Evolutionary conservation across 2,797 vertebrate genomes (phyloP).

Genomic region (Chrysocyon brachyurus): DNA sequence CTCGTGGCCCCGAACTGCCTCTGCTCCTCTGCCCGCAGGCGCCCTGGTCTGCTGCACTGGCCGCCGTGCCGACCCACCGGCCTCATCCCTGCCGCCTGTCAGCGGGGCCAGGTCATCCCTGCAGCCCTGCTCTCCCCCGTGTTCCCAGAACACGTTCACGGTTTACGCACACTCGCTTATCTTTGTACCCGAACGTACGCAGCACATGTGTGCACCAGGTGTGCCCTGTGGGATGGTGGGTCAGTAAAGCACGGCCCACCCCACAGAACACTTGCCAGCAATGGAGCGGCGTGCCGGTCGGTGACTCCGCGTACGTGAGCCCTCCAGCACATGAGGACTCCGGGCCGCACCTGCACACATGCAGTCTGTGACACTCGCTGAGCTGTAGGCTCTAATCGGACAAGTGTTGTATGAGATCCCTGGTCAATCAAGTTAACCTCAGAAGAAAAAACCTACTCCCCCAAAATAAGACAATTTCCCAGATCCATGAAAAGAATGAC

Average conservation of each 20-base stretch:
- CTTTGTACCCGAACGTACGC: too few species aligned
- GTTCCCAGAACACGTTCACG: too few species aligned
- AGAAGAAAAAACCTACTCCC: neutral
- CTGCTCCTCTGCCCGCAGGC: neutral
- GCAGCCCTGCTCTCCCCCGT: neutral
- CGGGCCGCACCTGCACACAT: too few species aligned
- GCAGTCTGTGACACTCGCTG: fast-evolving
- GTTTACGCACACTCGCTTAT: too few species aligned
- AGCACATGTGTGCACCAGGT: too few species aligned
- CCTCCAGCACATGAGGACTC: too few species aligned
- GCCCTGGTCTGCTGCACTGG: neutral
- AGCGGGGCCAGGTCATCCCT: neutral
- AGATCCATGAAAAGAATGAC: neutral
- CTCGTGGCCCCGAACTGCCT: neutral
- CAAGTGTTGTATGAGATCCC: fast-evolving
- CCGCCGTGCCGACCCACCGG: fast-evolving
- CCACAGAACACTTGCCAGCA: too few species aligned
- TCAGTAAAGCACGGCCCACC: too few species aligned
- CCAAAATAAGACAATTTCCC: neutral
- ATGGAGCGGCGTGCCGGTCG: too few species aligned
- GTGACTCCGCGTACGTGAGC: too few species aligned
- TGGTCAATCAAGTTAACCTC: neutral
- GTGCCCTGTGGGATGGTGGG: too few species aligned
- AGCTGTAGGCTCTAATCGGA: fast-evolving
- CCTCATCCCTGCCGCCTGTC: fast-evolving